Evolutionary conservation across 2,888 invertebrate genomes (phyloP).

Genomic region (Resseliella maxima): DNA sequence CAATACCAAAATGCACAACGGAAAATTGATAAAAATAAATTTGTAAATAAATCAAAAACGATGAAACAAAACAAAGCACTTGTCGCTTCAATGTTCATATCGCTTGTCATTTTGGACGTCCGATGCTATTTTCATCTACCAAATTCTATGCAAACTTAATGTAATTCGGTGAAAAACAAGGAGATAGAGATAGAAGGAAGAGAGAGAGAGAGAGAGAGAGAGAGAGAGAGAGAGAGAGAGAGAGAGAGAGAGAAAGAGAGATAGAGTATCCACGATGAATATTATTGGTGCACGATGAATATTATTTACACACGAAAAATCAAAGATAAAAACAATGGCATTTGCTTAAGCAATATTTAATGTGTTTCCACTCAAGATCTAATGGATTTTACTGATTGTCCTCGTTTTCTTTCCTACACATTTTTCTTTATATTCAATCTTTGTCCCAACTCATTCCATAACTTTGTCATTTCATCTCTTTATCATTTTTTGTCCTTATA

Average conservation of each 20-base stretch:
- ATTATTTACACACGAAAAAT: not conserved
- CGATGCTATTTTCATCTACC: not conserved
- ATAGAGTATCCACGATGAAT: too few relatives aligned
- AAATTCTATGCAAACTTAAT: not conserved
- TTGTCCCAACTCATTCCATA: too few relatives aligned
- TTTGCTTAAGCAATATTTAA: slow-evolving; percentile 32
- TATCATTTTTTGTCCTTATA: not conserved
- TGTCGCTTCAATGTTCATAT: slow-evolving; percentile 11
- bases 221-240: too few relatives aligned
- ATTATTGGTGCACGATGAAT: too few relatives aligned
- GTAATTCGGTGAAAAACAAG: too few relatives aligned
- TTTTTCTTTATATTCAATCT: not conserved
- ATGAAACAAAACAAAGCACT: not conserved
- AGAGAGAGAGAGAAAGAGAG: too few relatives aligned
- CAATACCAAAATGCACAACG: not conserved
- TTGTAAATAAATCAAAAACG: slow-evolving; percentile 1
- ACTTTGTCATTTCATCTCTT: not conserved
- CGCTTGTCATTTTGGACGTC: not conserved
- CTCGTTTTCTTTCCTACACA: not conserved
- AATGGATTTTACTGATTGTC: not conserved
- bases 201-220: too few relatives aligned
- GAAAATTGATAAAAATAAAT: slow-evolving; percentile 33
- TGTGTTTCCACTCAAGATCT: not conserved
- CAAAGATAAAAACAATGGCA: not conserved
- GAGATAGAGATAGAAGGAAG: too few relatives aligned